Conservation (phyloP, 53 echinoderm and acorn worm species). For the Antedon mediterranea region DNA sequence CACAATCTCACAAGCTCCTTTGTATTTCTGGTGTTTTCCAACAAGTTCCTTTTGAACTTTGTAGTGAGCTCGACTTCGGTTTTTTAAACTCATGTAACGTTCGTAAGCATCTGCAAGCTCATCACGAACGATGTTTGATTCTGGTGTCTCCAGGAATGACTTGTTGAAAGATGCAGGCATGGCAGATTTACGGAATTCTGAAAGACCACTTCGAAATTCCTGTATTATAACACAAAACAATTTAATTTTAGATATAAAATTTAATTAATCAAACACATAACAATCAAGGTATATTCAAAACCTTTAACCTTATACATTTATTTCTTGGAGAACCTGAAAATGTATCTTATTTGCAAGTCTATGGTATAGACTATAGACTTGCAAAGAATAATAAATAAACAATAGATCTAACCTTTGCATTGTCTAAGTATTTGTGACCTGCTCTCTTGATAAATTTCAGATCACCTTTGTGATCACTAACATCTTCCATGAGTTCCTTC, state of each 20-base stretch:
- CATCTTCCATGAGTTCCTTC: constrained; percentile 84
- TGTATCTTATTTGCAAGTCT: background rate
- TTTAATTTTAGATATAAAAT: background rate
- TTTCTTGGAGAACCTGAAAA: no score
- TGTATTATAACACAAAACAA: constrained; percentile 2
- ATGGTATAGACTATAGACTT: no score
- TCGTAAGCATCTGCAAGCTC: constrained; percentile 79
- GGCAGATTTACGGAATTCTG: constrained; percentile 59
- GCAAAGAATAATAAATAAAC: no score
- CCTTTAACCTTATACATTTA: no score
- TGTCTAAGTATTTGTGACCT: constrained; percentile 86
- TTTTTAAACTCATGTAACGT: constrained; percentile 76
- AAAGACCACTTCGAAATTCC: constrained; percentile 59
- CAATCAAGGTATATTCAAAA: no score
- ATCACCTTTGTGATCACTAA: constrained; percentile 93
- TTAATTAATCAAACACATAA: background rate
- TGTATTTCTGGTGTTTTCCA: constrained; percentile 82
- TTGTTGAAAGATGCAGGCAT: constrained; percentile 71
- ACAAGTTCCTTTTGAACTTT: constrained; percentile 58
- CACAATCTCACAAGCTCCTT: constrained; percentile 44
- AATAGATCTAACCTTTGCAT: constrained; percentile 63
- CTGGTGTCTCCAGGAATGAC: constrained; percentile 77
- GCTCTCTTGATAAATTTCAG: constrained; percentile 90
- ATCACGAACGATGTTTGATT: constrained; percentile 81
- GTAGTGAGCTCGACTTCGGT: constrained; percentile 52